Evolutionary conservation across 2,113 vertebrate species (phyloP).

Genomic region (Pollimyrus isidori): DNA sequence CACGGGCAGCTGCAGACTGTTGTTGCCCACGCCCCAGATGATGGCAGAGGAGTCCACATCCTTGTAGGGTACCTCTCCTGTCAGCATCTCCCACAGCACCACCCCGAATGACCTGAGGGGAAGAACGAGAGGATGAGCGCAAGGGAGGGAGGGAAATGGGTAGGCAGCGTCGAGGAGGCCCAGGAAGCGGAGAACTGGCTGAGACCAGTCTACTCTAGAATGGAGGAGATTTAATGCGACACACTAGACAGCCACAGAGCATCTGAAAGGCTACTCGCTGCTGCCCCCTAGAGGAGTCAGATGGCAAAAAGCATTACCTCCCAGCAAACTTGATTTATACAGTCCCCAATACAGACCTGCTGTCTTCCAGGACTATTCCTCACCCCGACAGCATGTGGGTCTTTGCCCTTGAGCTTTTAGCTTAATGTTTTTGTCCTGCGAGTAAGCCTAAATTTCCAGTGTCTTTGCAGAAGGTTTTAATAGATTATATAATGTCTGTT

Average conservation of each 20-base stretch:
- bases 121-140: slow-evolving; percentile 2
- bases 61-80: slow-evolving; percentile 94
- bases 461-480: background rate
- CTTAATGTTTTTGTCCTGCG: background rate
- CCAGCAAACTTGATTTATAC: background rate
- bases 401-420: background rate
- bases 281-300: slow-evolving; percentile 3
- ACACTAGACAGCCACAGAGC: background rate
- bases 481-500: background rate
- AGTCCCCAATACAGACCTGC: background rate
- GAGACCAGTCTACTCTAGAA: background rate
- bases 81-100: slow-evolving; percentile 95
- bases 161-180: background rate
- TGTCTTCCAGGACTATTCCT: background rate
- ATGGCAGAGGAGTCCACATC: slow-evolving; percentile 96
- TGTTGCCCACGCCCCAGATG: slow-evolving; percentile 97
- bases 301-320: background rate
- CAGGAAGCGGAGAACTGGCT: background rate
- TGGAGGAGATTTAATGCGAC: background rate
- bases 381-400: background rate
- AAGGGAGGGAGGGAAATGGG: background rate
- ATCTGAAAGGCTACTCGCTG: background rate
- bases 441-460: background rate
- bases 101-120: slow-evolving; percentile 89
- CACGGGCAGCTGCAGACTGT: slow-evolving; percentile 91